Evolutionary conservation across 2,113 vertebrate genomes (phyloP), one percentile per base, ranked within the genome.

Genomic region (Herpailurus yagouaroundi): DNA sequence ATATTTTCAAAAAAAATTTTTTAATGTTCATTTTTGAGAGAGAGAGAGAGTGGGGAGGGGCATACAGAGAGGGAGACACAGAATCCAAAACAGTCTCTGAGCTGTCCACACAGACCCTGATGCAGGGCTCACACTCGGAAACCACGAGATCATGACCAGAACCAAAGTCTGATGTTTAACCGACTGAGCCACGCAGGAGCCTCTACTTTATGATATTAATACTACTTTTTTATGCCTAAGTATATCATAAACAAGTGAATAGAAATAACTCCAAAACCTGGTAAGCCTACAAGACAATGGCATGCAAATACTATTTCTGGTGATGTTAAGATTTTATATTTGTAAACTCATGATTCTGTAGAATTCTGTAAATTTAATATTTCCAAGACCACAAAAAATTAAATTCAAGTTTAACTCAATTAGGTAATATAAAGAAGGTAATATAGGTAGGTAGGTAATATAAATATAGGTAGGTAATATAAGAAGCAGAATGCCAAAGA

Each of bases 391-490:
- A 92, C 21, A 84, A 81, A 68, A 79, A 57, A 48, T 48, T 89
- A 94, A 89, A 64, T 55, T 92, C 14, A 71, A 64, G 16, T 68
- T 79, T 87, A 84, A 88, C 33, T 95, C n/a, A 85, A 81, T 68
- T 80, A 88, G 50, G 9, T n/a, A 50, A 66, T 77, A 50, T 8
- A 86, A 4, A 84, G 0, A 45, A 9, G 1, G 45, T 45, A 45
- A 45, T 45, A 45, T 45, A 45, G 8, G 45, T 45, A 45, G 45
- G 45, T 89, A 88, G 50, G 9, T n/a, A 50, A 66, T 77, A 50
- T 8, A 86, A 4, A 84, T 45, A 45, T 1, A 45, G 45, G 0
- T 89, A 88, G 50, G 9, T n/a, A 50, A 66, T 77, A 50, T 8
- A 86, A 4, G 0, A 45, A 38, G 69, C 13, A 77, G 29, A 97